Percentiles rank a stretch among this genome's conserved stretches.
Evolutionary conservation across 2,113 vertebrate species (phyloP).

Genomic region (Indicator maculatus): DNA sequence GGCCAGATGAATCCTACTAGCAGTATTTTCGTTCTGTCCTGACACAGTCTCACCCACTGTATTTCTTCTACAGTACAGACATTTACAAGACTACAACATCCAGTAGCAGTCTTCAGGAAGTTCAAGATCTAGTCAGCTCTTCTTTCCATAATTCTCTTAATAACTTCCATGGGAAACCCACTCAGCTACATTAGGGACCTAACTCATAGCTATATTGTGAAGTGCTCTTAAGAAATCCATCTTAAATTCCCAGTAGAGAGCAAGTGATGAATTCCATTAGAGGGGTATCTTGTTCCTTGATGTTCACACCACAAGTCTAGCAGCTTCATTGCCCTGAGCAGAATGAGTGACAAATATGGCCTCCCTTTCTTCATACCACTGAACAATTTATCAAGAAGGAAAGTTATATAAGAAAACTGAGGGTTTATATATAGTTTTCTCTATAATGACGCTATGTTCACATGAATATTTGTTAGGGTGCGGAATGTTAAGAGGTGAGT

Average conservation of each 20-base stretch:
- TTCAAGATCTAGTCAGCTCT: not conserved
- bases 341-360: not conserved
- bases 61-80: not conserved
- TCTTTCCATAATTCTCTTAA: not conserved
- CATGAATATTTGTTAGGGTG: not conserved
- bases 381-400: not conserved
- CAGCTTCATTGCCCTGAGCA: not conserved
- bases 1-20: constrained; percentile 44
- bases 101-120: not conserved
- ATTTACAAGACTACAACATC: not conserved
- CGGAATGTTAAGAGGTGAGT: not conserved
- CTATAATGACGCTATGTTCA: not conserved
- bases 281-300: not conserved
- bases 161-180: not conserved
- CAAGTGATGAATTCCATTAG: not conserved
- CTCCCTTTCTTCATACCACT: not conserved
- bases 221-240: not conserved
- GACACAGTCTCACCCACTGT: not conserved
- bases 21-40: constrained; percentile 17
- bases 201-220: not conserved
- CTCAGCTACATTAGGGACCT: not conserved
- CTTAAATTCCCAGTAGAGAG: not conserved
- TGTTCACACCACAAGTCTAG: not conserved
- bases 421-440: not conserved
- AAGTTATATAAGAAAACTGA: not conserved